These are phyloP conservation scores for Caenorhabditis sp. DNA, from an alignment of 2,888 invertebrate genomes.

Conservation along the genomic window DNA sequence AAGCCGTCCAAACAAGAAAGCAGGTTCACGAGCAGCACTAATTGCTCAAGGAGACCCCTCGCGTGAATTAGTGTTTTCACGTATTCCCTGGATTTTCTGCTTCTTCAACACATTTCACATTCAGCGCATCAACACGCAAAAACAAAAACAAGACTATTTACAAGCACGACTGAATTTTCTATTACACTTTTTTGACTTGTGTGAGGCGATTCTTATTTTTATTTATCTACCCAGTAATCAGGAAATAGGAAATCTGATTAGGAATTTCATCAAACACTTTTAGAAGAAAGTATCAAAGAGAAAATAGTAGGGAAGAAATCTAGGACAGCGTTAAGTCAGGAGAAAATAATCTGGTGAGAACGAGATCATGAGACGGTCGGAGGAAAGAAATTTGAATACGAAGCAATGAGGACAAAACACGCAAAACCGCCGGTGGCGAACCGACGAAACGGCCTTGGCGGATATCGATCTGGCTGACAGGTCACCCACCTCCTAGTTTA, in stretches of 20 bases:
- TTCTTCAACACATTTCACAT: background rate
- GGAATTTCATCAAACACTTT: no score
- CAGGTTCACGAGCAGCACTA: constrained; percentile 20
- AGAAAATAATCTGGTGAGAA: constrained; percentile 38
- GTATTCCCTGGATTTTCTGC: constrained; percentile 12
- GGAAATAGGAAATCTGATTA: no score
- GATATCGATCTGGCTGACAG: constrained; percentile 55
- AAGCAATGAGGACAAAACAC: constrained; percentile 50
- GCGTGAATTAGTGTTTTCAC: constrained; percentile 31
- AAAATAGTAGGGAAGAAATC: background rate
- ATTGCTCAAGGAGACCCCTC: constrained; percentile 10
- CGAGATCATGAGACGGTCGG: constrained; percentile 29
- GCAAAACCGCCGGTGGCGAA: constrained; percentile 37
- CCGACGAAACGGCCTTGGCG: constrained; percentile 56
- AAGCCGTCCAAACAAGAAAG: constrained; percentile 26
- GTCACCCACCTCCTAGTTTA: constrained; percentile 30
- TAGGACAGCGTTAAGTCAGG: background rate
- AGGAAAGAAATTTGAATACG: constrained; percentile 48
- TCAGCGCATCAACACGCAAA: background rate
- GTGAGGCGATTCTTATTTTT: no score
- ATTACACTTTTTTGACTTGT: no score
- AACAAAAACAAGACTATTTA: background rate
- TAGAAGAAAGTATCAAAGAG: background rate
- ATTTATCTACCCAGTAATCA: no score
- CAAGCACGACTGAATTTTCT: no score